Conservation (phyloP, 2,797 vertebrate species). For the Urophycis tenuis region DNA sequence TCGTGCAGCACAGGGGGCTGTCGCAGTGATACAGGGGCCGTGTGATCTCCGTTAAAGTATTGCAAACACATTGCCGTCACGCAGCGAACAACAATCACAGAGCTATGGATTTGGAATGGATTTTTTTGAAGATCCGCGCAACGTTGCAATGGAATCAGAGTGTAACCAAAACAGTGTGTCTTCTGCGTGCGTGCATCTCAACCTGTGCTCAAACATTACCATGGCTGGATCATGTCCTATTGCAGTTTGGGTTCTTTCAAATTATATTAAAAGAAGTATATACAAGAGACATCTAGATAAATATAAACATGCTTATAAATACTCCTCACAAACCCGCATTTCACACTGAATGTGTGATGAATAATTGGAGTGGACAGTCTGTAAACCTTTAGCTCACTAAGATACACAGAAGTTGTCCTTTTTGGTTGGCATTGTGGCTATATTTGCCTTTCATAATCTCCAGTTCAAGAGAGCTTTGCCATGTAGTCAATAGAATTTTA, state of each 20-base stretch:
- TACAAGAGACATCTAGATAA: neutral
- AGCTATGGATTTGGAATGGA: neutral
- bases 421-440: slow-evolving; percentile 56
- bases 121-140: neutral
- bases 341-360: slow-evolving; percentile 46
- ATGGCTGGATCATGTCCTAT: neutral
- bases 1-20: slow-evolving; percentile 18
- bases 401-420: slow-evolving; percentile 56
- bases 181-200: neutral
- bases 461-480: slow-evolving; percentile 67
- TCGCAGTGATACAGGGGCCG: neutral
- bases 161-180: neutral
- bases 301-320: neutral
- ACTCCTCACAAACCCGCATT: slow-evolving; percentile 30
- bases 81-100: slow-evolving; percentile 1
- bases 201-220: neutral
- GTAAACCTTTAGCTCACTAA: slow-evolving; percentile 50
- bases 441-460: slow-evolving; percentile 54
- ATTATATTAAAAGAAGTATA: too few species aligned
- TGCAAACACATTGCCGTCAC: neutral
- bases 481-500: slow-evolving; percentile 60
- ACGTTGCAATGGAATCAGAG: neutral
- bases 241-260: neutral
- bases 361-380: slow-evolving; percentile 51
- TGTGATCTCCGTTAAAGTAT: neutral